A percentile compares a stretch with the other conserved stretches of the same genome.
Evolutionary conservation across 2,888 invertebrate genomes (phyloP).

Genomic region (Diarsia rubi): DNA sequence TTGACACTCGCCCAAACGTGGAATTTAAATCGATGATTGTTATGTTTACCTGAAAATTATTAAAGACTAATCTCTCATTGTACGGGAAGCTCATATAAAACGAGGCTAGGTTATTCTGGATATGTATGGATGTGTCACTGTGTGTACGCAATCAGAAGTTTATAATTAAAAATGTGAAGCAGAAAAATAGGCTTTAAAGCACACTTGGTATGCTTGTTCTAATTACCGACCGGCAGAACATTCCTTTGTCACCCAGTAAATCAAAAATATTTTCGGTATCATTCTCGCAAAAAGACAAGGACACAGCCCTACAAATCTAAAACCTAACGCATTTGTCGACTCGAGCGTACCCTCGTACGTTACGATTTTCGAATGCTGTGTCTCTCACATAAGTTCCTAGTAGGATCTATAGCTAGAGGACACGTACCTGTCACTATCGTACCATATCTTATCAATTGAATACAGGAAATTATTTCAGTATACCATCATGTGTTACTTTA

Average conservation of each 20-base stretch:
- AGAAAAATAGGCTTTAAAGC: background rate
- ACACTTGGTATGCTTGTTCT: background rate
- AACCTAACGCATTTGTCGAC: slow-evolving; percentile 54
- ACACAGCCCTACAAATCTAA: slow-evolving; percentile 59
- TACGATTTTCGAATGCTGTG: slow-evolving; percentile 71
- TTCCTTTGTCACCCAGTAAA: background rate
- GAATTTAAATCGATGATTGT: background rate
- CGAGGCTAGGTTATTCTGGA: no score
- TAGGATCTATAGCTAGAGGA: background rate
- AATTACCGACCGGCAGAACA: background rate
- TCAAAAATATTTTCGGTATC: background rate
- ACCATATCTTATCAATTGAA: background rate
- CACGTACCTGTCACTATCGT: background rate
- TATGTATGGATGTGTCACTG: no score
- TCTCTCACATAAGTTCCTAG: slow-evolving; percentile 49
- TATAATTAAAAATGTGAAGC: background rate
- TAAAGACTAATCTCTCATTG: background rate
- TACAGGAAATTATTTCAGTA: background rate
- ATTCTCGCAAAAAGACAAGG: background rate
- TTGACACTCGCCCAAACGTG: no score
- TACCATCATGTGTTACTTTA: background rate
- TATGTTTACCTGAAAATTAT: background rate
- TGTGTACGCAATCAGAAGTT: background rate
- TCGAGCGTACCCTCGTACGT: slow-evolving; percentile 57
- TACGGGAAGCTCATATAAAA: no score